phyloP scores from a whole-genome alignment of 2,113 vertebrate species.

The Cochlearius cochlearius region DNA sequence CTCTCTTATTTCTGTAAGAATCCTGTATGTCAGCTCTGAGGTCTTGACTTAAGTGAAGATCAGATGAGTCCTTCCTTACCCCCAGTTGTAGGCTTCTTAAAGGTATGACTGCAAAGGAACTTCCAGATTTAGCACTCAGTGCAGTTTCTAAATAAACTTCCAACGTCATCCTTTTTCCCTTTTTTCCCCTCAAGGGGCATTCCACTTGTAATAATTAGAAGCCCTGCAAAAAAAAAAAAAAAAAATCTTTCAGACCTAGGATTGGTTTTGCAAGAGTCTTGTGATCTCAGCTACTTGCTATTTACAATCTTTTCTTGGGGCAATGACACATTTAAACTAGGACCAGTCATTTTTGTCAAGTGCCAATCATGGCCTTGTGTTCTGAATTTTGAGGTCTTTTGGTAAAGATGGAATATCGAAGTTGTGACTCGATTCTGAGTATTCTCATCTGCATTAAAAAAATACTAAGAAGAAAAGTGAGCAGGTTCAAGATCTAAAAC shows the following conservation, averaged over 20 bases:
- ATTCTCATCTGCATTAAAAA: neutral
- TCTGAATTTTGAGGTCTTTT: neutral
- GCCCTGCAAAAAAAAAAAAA: neutral
- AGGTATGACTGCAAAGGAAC: neutral
- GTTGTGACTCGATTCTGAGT: neutral
- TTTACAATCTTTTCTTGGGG: neutral
- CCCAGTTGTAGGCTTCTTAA: neutral
- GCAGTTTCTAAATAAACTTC: neutral
- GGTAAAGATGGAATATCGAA: neutral
- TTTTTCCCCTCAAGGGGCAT: neutral
- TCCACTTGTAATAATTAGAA: neutral
- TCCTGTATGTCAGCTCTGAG: neutral
- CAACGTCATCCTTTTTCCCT: neutral
- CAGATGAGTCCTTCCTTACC: neutral
- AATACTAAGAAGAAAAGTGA: neutral
- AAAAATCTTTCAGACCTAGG: neutral
- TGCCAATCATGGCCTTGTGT: neutral
- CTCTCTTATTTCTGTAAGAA: neutral
- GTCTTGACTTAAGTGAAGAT: neutral
- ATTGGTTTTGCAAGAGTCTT: neutral
- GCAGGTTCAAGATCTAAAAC: neutral
- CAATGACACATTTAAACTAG: neutral
- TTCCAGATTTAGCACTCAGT: neutral
- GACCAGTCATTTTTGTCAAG: neutral
- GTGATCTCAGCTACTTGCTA: neutral